Conservation (phyloP, 2,888 invertebrate genomes). For the Lepidochrysops patricia region DNA sequence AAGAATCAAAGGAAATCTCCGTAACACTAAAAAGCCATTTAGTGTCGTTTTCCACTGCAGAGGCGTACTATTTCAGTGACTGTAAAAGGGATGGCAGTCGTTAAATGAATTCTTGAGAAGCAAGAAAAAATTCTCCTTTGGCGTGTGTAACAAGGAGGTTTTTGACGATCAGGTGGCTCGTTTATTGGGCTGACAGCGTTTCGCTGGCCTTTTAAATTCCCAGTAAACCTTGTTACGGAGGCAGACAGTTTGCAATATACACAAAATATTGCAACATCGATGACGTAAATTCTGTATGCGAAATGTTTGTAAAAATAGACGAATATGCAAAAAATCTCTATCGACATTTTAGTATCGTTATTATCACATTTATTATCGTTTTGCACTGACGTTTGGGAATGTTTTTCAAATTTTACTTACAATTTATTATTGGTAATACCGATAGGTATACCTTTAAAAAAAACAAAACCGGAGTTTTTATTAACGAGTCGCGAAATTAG, state of each 20-base stretch:
- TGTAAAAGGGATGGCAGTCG: not conserved
- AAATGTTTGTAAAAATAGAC: not conserved
- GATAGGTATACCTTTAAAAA: too few relatives aligned
- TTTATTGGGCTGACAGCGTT: constrained; percentile 3
- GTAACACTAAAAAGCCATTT: not conserved
- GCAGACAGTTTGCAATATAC: not conserved
- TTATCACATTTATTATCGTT: too few relatives aligned
- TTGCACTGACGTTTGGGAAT: not conserved
- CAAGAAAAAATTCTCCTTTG: not conserved
- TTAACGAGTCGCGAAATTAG: too few relatives aligned
- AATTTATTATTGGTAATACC: too few relatives aligned
- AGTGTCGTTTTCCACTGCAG: not conserved
- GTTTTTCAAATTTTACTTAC: not conserved
- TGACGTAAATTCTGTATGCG: not conserved
- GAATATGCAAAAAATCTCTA: not conserved
- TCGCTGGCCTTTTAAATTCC: constrained; percentile 1
- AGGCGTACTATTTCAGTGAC: constrained; percentile 5
- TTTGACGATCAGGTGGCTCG: constrained; percentile 5
- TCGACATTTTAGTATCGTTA: not conserved
- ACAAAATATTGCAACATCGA: not conserved
- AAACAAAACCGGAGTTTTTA: too few relatives aligned
- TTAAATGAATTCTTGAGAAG: constrained; percentile 3
- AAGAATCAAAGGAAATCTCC: not conserved
- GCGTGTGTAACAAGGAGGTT: not conserved
- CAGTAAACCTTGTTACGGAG: not conserved